These are phyloP conservation scores for Pygocentrus nattereri DNA, from an alignment of 2,797 vertebrate genomes.

Conservation along the genomic window DNA sequence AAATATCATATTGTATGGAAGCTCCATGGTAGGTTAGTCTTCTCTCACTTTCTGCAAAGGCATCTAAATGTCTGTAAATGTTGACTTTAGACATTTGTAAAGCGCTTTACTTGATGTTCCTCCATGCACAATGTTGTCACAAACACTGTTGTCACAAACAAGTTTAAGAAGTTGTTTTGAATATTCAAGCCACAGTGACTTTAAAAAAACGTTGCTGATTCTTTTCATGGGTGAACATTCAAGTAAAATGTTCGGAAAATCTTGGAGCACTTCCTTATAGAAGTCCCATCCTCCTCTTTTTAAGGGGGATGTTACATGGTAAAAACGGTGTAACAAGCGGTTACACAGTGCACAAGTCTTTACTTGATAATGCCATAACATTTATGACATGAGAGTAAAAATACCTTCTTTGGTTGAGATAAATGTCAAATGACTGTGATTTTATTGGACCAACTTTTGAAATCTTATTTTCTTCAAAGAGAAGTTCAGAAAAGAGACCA, in stretches of 20 bases:
- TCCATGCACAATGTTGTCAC: conserved; percentile 62
- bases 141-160: conserved; percentile 61
- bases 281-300: conserved; percentile 84
- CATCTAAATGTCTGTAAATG: conserved; percentile 54
- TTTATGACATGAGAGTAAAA: conserved; percentile 87
- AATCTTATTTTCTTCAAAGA: conserved; percentile 58
- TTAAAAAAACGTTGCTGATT: background rate
- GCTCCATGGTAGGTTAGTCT: conserved; percentile 78
- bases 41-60: conserved; percentile 73
- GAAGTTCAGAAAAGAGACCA: conserved; percentile 48
- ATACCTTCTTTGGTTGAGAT: conserved; percentile 56
- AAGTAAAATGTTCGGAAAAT: conserved; percentile 64
- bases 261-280: conserved; percentile 81
- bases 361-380: conserved; percentile 94
- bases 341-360: conserved; percentile 89
- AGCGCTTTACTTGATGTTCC: conserved; percentile 51
- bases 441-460: conserved; percentile 60
- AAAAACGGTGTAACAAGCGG: conserved; percentile 82
- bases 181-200: conserved; percentile 16
- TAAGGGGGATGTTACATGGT: conserved; percentile 85
- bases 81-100: conserved; percentile 46
- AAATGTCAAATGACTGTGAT: conserved; percentile 80
- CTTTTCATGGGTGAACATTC: conserved; percentile 61
- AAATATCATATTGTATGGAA: conserved; percentile 82
- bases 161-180: conserved; percentile 6